Conservation (phyloP, 2,888 invertebrate genomes). For the Itoplectis maculator region DNA sequence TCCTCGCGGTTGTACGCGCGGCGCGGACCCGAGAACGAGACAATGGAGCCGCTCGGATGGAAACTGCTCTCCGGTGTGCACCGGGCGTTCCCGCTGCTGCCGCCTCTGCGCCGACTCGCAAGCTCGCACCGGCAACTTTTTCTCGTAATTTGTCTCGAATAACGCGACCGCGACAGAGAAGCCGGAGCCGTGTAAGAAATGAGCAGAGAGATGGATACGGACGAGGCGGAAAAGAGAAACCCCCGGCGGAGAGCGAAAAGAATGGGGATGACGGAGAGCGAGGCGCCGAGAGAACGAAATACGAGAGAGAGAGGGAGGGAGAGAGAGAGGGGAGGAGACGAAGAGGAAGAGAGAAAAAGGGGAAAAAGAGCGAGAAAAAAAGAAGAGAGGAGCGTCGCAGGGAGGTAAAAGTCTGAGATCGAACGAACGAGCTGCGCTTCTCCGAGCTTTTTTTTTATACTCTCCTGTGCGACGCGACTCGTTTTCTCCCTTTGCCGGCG, state of each 20-base stretch:
- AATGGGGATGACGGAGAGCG: conserved; percentile 27
- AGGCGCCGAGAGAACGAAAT: conserved; percentile 44
- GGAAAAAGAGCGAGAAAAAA: conserved; percentile 7
- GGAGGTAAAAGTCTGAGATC: conserved; percentile 70
- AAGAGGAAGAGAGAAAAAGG: conserved; percentile 11
- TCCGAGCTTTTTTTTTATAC: conserved; percentile 33
- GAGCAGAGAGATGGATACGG: conserved; percentile 64
- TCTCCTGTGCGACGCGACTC: conserved; percentile 23
- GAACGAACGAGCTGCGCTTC: conserved; percentile 68
- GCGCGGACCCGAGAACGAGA: conserved; percentile 59
- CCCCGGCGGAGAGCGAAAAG: conserved; percentile 25
- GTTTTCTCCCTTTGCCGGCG: conserved; percentile 40
- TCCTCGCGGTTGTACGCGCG: conserved; percentile 45
- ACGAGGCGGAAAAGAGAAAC: conserved; percentile 51
- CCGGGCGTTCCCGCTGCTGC: not conserved
- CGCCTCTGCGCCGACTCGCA: conserved; percentile 31
- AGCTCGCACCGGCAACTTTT: conserved; percentile 61
- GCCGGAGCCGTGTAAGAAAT: conserved; percentile 58
- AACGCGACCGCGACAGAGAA: conserved; percentile 64
- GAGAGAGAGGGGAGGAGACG: conserved; percentile 20
- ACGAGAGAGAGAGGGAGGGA: conserved; percentile 32
- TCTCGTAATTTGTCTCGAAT: conserved; percentile 72
- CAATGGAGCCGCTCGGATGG: conserved; percentile 69
- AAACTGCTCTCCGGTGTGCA: conserved; percentile 54
- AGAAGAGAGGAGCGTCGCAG: conserved; percentile 26